phyloP scores from a whole-genome alignment of 2,113 vertebrate genomes.

The Gymnobelideus leadbeateri region DNA sequence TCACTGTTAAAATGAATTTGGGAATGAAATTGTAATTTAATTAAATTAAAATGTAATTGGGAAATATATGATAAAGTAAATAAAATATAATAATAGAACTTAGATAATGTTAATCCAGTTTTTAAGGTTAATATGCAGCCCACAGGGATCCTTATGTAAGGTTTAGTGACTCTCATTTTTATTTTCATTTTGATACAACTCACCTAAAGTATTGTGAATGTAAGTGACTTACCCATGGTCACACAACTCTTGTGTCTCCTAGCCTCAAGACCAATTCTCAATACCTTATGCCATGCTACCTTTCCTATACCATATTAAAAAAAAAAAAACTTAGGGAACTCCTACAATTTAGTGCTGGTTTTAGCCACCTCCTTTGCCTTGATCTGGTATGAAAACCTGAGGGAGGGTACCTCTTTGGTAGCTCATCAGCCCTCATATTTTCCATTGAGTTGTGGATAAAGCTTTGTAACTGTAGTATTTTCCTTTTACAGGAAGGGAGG shows the following conservation, averaged over 20 bases:
- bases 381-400: background rate
- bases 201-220: background rate
- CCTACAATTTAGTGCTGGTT: background rate
- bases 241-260: background rate
- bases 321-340: conserved; percentile 5
- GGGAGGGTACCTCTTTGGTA: background rate
- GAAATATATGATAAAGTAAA: background rate
- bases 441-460: background rate
- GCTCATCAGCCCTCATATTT: background rate
- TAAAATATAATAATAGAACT: background rate
- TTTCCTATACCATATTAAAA: conserved; percentile 21
- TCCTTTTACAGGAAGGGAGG: background rate
- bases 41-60: background rate
- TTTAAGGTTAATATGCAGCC: background rate
- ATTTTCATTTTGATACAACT: background rate
- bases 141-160: background rate
- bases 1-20: background rate
- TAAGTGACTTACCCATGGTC: background rate
- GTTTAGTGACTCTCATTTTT: background rate
- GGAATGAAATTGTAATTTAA: no score
- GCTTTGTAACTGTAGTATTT: background rate
- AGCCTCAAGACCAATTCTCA: background rate
- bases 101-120: background rate
- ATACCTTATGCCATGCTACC: background rate
- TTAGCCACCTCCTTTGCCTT: background rate